These are phyloP conservation scores for Lycia hirtaria DNA, from an alignment of 2,888 invertebrate species.

Conservation along the genomic window DNA sequence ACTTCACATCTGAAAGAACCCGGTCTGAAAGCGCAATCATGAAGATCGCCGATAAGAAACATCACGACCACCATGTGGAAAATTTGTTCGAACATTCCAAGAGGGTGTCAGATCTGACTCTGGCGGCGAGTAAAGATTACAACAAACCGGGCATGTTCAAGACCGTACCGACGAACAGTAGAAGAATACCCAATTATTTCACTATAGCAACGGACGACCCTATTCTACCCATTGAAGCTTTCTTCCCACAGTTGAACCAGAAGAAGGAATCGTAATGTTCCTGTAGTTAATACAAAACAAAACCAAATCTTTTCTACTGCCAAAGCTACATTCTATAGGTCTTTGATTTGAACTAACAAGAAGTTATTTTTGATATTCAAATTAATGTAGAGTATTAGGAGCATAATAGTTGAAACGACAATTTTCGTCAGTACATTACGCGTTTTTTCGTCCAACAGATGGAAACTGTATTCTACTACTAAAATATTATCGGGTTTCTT, in stretches of 20 bases:
- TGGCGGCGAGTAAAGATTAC: conserved; percentile 90
- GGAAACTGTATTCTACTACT: too few species aligned
- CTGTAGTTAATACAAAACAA: conserved; percentile 54
- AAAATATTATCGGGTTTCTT: too few species aligned
- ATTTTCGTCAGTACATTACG: too few species aligned
- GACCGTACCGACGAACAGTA: conserved; percentile 86
- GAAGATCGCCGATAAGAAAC: conserved; percentile 84
- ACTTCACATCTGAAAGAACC: conserved; percentile 76
- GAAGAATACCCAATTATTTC: conserved; percentile 88
- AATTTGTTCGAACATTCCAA: conserved; percentile 85
- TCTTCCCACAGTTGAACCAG: conserved; percentile 90
- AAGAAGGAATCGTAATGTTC: conserved; percentile 82
- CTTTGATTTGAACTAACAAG: conserved; percentile 27
- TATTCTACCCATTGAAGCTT: conserved; percentile 92
- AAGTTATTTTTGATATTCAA: conserved; percentile 24
- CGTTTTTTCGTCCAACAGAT: too few species aligned
- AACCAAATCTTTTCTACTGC: conserved; percentile 78
- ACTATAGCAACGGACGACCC: conserved; percentile 92
- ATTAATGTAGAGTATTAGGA: neutral
- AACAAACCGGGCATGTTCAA: conserved; percentile 90
- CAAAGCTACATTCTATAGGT: conserved; percentile 63
- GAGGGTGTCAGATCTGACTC: conserved; percentile 89
- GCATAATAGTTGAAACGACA: neutral
- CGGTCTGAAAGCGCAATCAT: conserved; percentile 83
- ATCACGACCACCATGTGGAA: conserved; percentile 69